Evolutionary conservation across 2,888 invertebrate genomes (phyloP).

Genomic region (Ectemnius lituratus): DNA sequence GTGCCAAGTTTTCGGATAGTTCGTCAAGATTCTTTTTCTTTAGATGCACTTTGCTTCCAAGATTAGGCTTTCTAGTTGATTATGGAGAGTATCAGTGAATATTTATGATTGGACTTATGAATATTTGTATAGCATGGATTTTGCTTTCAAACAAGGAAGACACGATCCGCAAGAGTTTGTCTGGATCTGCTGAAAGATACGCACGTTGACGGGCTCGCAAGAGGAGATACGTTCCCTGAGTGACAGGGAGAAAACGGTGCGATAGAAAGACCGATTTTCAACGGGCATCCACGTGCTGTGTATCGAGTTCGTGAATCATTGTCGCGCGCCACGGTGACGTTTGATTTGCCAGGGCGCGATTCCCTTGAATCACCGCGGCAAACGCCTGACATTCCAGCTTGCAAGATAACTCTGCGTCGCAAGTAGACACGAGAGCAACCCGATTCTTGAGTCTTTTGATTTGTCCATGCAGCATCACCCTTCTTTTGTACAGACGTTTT

Average conservation of each 20-base stretch:
- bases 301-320: slow-evolving; percentile 36
- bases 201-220: no score
- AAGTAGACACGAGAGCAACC: not conserved
- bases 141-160: no score
- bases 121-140: no score
- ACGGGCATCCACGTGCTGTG: slow-evolving; percentile 9
- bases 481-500: not conserved
- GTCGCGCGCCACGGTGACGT: slow-evolving; percentile 24
- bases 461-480: slow-evolving; percentile 15
- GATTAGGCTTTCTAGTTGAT: no score
- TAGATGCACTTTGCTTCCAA: no score
- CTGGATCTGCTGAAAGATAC: no score
- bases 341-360: slow-evolving; percentile 32
- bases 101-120: no score
- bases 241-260: slow-evolving; percentile 5
- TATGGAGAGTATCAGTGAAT: no score
- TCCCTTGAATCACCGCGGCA: slow-evolving; percentile 7
- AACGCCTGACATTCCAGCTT: not conserved
- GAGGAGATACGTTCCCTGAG: not conserved
- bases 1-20: no score
- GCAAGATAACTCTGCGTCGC: not conserved
- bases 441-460: slow-evolving; percentile 53
- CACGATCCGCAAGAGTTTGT: no score
- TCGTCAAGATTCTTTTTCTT: no score
- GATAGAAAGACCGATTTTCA: slow-evolving; percentile 25